A percentile compares a stretch with the other conserved stretches of the same genome.
These are phyloP conservation scores for Ectobius pallidus DNA, from an alignment of 2,888 invertebrate genomes.

Conservation along the genomic window DNA sequence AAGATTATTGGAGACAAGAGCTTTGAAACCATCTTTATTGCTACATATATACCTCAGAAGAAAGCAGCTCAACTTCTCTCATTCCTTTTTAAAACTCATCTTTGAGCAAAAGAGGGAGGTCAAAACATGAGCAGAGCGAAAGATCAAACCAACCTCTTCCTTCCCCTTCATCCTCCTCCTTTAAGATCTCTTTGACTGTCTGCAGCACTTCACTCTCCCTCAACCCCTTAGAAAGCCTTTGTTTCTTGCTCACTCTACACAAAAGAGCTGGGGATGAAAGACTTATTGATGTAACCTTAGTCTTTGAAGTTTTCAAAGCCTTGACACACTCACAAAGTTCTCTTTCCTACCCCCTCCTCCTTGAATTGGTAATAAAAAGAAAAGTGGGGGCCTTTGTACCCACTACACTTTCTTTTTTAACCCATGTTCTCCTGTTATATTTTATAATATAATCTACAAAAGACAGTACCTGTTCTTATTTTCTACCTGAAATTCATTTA, in stretches of 20 bases:
- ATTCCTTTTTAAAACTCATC: slow-evolving; percentile 35
- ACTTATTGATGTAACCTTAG: slow-evolving; percentile 44
- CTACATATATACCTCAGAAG: slow-evolving; percentile 28
- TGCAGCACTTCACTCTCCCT: slow-evolving; percentile 37
- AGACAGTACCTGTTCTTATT: slow-evolving; percentile 33
- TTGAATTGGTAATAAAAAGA: slow-evolving; percentile 43
- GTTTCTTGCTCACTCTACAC: slow-evolving; percentile 42
- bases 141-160: slow-evolving; percentile 38
- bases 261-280: slow-evolving; percentile 43
- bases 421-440: slow-evolving; percentile 33
- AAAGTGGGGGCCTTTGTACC: slow-evolving; percentile 39
- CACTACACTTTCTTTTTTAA: slow-evolving; percentile 31
- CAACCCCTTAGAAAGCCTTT: slow-evolving; percentile 37
- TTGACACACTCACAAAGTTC: slow-evolving; percentile 42
- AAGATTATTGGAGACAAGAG: slow-evolving; percentile 32
- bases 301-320: slow-evolving; percentile 44
- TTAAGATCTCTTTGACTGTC: slow-evolving; percentile 42
- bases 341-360: slow-evolving; percentile 36
- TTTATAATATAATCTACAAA: slow-evolving; percentile 38
- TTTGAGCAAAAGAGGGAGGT: slow-evolving; percentile 34
- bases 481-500: slow-evolving; percentile 38
- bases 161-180: slow-evolving; percentile 26
- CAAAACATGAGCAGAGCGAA: slow-evolving; percentile 36
- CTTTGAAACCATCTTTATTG: slow-evolving; percentile 35
- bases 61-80: slow-evolving; percentile 27